Base-by-base conservation (phyloP, 2,888 invertebrate species). In the Cryptus armator region DNA sequence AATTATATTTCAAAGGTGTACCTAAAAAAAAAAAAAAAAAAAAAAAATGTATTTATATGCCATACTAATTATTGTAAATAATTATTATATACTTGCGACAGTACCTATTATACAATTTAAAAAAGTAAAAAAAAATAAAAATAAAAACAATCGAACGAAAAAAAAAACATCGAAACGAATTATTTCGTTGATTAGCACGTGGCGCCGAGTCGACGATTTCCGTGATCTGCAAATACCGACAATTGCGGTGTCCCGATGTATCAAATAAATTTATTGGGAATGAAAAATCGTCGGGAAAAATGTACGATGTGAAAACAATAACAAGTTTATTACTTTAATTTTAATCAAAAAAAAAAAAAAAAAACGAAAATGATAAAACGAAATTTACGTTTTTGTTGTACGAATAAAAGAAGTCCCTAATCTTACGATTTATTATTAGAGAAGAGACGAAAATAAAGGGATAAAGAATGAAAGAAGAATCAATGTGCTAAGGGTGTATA, bases 61-160 rank as follows among this genome's bases (percentile, higher is more conserved):
- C 89, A 90, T 89, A 90, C 87, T 90, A 88, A 91, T 91, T 88
- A 89, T 86, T 91, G 91, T 91, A 91, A 90, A 91, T 91, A 91
- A 83, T 85, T 53, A 83, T 85, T 75, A 78, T 70, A 84, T 64
- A 86, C 79, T 74, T 84, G 64, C 48, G 37, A 64, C 16, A 62
- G n/a, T 76, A 66, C 37, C 66, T 87, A 87, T 87, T 83, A 83
- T 87, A 86, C 86, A 81, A 72, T 83, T 75, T 84, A 85, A 81
- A 75, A 53, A 70, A 66, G 70, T 43, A 37, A 53, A 67, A 66
- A 77, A 44, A n/a, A 56, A 75, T 14, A 75, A 48, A 48, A 24
- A 24, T 24, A 24, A 1, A 29, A 59, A 48, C 9, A 7, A 37
- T 37, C 24, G 37, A 56, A 70, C 29, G 37, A 59, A 43, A 10